Base-by-base conservation (phyloP, 2,888 invertebrate species). In the Amphiduros pacificus region DNA sequence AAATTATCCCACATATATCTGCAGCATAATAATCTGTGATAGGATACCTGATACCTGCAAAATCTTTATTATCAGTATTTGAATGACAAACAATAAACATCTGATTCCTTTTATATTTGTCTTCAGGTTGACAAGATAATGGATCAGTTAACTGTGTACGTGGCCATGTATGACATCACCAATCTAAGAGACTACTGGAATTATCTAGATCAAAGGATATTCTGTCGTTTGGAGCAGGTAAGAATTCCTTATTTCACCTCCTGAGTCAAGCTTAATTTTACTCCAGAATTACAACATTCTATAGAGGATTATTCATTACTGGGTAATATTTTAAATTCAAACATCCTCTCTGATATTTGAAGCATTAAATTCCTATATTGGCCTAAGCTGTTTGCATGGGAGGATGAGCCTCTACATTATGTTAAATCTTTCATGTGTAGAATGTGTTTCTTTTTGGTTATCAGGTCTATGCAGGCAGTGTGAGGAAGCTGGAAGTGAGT, bases 151-250 rank as follows among this genome's bases (percentile, higher is more conserved):
- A 85, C 90, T 77, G 88, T 89, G 66, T 88, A 87, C 66, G 87
- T 91, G 57, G 88, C 89, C 73, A 87, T 85, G 63, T 92, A 91
- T 68, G 96, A 96, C 83, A 83, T 97, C 17, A 85, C 84, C 68
- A 89, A 90, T 0, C 82, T 97, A 9, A 87, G 91, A 64, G 94
- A 94, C 73, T 87, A 94, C 64, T 97, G 96, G 96, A 86, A 86
- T 62, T 94, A 95, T 81, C 86, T 97, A 51, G 94, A 96, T 74
- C 88, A 87, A 62, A 88, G 91, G 75, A 88, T 96, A 78, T 96
- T 96, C 82, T 89, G 90, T 24, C 90, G 93, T 78, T 83, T 96
- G 60, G 94, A 95, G 79, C 90, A 90, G 77, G 89, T 92, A 9
- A n/a, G n/a, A n/a, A n/a, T n/a, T n/a, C n/a, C n/a, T n/a, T n/a